phyloP scores from a whole-genome alignment of 2,113 vertebrate species.

The Cryptoleucopteryx plumbea region DNA sequence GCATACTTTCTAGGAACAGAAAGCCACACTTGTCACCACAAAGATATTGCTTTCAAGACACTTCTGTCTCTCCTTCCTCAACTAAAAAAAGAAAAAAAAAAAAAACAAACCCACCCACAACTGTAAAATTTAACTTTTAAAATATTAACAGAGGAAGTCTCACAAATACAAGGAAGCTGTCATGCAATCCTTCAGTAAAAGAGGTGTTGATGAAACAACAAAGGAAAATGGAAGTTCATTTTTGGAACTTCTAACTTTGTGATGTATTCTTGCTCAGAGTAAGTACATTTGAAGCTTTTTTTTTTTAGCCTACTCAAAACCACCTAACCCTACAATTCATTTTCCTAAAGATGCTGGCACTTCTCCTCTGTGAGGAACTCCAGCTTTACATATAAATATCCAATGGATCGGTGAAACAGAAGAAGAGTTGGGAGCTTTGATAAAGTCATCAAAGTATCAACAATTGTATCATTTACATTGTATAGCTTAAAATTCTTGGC shows the following conservation, averaged over 20 bases:
- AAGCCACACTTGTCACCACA: background rate
- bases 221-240: background rate
- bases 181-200: background rate
- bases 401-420: background rate
- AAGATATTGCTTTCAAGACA: background rate
- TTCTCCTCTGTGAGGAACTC: background rate
- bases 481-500: background rate
- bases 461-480: background rate
- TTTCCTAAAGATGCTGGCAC: background rate
- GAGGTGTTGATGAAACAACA: background rate
- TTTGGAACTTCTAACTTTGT: background rate
- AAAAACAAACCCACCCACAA: rapidly evolving
- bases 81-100: background rate
- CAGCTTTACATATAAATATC: background rate
- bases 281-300: background rate
- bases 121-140: background rate
- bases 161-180: background rate
- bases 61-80: background rate
- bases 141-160: background rate
- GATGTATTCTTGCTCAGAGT: background rate
- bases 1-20: background rate
- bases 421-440: background rate
- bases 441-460: background rate
- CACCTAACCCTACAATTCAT: background rate
- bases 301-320: background rate